Evolutionary conservation across 1,140 invertebrate species (phyloP), one percentile per base, ranked within the genome.

Genomic region (Microplitis demolitor): DNA sequence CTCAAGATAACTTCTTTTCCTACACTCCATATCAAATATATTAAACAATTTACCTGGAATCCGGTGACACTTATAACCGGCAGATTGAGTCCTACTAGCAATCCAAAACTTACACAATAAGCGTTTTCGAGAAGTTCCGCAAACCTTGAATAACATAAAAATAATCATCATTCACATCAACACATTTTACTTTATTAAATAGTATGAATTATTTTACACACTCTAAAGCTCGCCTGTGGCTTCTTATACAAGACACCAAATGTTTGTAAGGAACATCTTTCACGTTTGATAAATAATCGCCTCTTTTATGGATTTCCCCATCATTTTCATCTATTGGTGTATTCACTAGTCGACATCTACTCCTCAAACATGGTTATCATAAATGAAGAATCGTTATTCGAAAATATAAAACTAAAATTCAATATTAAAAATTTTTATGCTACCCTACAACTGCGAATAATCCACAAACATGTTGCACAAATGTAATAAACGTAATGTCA

Each of bases 401-500:
- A 24, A 24, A 24, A 24, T 24, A 24, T 1, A 24, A 24, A 24
- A 24, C 24, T 24, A 24, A 45, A 6, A 11, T 45, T 11, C 6
- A 6, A 45, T 45, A 9, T 45, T 6, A 11, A 11, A 45, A 45
- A 11, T 3, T 45, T 34, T 5, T 0, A 16, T 31, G 4, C 53
- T 73, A 79, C 78, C 77, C 66, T 37, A 71, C 24, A 31, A 76
- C 54, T 24, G 72, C 39, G 33, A 67, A 72, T 53, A 72, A 11
- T 53, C 53, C 71, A 68, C 63, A 72, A 4, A 34, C 63, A 16
- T 72, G 71, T 34, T 72, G 71, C 11, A 68, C 51, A 11, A 35
- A 50, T 31, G 60, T 34, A 34, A 68, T 51, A 14, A 67, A 67
- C 13, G 62, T 4, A 6, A 62, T 50, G 45, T 71, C 69, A n/a